Evolutionary conservation across 2,797 vertebrate genomes (phyloP), one percentile per base, ranked within the genome.

Genomic region (Microcaecilia unicolor): DNA sequence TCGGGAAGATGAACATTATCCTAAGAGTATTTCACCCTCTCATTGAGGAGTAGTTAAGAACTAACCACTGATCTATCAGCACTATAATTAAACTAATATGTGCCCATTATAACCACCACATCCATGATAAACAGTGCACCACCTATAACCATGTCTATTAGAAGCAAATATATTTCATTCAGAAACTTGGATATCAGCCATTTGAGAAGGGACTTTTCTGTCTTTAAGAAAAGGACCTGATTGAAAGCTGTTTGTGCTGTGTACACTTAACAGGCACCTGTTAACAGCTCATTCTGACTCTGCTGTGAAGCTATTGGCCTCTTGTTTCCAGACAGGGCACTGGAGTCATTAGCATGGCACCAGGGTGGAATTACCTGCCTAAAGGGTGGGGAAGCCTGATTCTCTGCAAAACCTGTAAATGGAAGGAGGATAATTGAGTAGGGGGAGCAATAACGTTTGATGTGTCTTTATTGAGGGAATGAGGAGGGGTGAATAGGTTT

Each of bases 261-360:
- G n/a, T 18, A 27, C 47, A 57, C 41, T 56, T 53, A 56, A 57
- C 36, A 61, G 50, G 67, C 44, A 63, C 58, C 53, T 61, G 67
- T 74, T 69, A 71, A 71, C 63, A 45, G 39, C 13, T 50, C 19
- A 2, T 31, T 56, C 28, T 66, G 57, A 30, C 57, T 64, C 35
- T 42, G 51, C 57, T 52, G 60, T 67, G 60, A 65, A 65, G 54
- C 42, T 58, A 52, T 54, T 71, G 67, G 71, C 50, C 60, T 64
- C 51, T 58, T 57, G 33, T 55, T 56, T 43, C 22, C 23, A 63
- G 58, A 49, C 61, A 53, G 28, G 17, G 37, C 39, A 46, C 28
- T 48, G 4, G n/a, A 27, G 27, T 27, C 8, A 54, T 67, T 60
- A 64, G 41, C 37, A 41, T 36, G 31, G 45, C 66, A 58, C 57